phyloP scores from a whole-genome alignment of 2,113 vertebrate species.

The Oplegnathus fasciatus region DNA sequence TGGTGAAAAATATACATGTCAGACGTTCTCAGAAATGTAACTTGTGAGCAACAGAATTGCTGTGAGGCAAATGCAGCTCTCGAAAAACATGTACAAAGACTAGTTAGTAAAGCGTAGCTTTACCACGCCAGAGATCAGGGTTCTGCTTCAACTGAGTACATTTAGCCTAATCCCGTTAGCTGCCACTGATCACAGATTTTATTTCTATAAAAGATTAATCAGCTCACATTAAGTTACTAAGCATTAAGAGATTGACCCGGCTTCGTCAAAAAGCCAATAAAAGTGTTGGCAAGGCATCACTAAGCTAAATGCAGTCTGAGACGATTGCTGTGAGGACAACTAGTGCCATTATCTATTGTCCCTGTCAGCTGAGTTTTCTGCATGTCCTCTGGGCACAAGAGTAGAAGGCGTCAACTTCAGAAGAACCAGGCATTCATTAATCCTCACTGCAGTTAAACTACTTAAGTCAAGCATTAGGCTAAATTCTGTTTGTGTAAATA shows the following conservation, averaged over 20 bases:
- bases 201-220: background rate
- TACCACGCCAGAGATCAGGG: background rate
- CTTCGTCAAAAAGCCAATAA: background rate
- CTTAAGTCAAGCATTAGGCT: background rate
- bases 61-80: background rate
- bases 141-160: background rate
- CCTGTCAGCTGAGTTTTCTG: constrained; percentile 22
- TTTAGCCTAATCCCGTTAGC: background rate
- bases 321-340: constrained; percentile 12
- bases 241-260: background rate
- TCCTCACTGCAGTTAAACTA: background rate
- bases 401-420: background rate
- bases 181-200: background rate
- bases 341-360: constrained; percentile 14
- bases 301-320: background rate
- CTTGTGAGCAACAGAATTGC: background rate
- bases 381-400: constrained; percentile 5
- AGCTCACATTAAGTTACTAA: background rate
- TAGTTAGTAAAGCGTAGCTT: background rate
- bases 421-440: background rate
- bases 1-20: background rate
- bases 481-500: background rate
- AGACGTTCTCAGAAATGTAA: too few species aligned
- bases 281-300: background rate
- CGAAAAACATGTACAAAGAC: background rate